phyloP scores from a whole-genome alignment of 1,140 invertebrate species.

The Drosophila tropicalis region DNA sequence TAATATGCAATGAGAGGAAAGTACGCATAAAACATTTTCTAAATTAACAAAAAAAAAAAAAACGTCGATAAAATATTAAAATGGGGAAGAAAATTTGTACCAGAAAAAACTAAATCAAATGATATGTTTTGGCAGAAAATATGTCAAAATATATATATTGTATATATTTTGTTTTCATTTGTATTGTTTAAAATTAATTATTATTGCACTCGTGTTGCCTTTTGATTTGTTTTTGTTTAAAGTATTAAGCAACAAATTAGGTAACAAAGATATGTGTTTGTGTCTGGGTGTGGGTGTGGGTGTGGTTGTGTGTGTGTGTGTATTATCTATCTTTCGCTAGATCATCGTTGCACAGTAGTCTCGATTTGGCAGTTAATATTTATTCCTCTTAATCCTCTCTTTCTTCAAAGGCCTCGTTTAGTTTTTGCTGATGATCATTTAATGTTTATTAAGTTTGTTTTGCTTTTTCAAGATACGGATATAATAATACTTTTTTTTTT shows the following conservation, averaged over 20 bases:
- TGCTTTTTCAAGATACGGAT: too few species aligned
- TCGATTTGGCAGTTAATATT: too few species aligned
- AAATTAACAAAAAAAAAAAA: conserved; percentile 25
- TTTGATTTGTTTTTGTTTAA: conserved; percentile 57
- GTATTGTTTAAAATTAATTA: conserved; percentile 69
- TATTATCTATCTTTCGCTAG: not conserved
- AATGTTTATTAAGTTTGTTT: too few species aligned
- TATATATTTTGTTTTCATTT: conserved; percentile 13
- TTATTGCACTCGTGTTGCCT: conserved; percentile 73
- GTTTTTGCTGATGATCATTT: too few species aligned
- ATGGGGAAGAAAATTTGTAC: conserved; percentile 43
- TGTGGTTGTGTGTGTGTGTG: conserved; percentile 23
- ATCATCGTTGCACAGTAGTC: too few species aligned
- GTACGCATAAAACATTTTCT: conserved; percentile 2
- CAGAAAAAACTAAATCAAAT: conserved; percentile 40
- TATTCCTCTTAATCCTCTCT: too few species aligned
- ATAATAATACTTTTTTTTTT: too few species aligned
- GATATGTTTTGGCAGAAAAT: conserved; percentile 51
- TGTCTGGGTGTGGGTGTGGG: not conserved
- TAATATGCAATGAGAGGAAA: conserved; percentile 43
- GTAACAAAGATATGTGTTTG: conserved; percentile 76
- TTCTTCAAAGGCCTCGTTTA: too few species aligned
- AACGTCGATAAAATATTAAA: conserved; percentile 9
- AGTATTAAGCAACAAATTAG: conserved; percentile 63
- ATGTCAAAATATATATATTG: not conserved